Evolutionary conservation across 2,888 invertebrate genomes (phyloP), one percentile per base, ranked within the genome.

Genomic region (Tenthredo scrophulariae): DNA sequence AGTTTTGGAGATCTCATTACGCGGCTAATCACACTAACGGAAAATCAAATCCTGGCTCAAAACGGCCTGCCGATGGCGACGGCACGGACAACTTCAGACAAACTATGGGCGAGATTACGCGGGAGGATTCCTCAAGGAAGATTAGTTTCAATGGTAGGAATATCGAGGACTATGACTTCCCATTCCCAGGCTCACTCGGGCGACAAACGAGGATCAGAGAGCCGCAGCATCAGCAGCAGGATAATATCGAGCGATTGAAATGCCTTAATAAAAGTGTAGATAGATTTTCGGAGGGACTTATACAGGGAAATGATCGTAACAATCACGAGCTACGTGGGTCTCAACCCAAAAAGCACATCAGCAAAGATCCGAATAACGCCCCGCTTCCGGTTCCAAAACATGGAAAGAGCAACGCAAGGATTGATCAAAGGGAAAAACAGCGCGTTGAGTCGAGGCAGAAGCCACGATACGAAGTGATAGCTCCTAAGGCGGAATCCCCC

Each of bases 1-100:
- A 92, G n/a, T 88, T 87, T 22, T 88, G 92, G 1, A 88, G 90
- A 62, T 92, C 91, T 87, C 92, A 92, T 85, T 50, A 67, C 33
- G 83, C 83, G 22, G 18, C 50, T 54, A 46, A 50, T 62, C 58
- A 58, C 18, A 15, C 62, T 0, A 80, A 80, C 22, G 80, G 80
- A 22, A 80, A 37, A 62, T 80, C 80, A 13, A 62, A 80, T 80
- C 29, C 83, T 10, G 46, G 43, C 18, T 62, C 37, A 22, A 80
- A 65, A 43, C 62, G 80, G 15, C 50, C 54, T n/a, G 50, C 9
- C 2, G n/a, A 6, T 50, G 77, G 18, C 15, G 50, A 77, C 7
- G 43, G 1, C 10, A 26, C 43, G 13, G 43, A 74, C 15, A 74
- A 74, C 26, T 74, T 74, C 29, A 26, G 22, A 43, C 22, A 43